Conservation (phyloP, 2,888 invertebrate genomes). For the Coleophora flavipennella region DNA sequence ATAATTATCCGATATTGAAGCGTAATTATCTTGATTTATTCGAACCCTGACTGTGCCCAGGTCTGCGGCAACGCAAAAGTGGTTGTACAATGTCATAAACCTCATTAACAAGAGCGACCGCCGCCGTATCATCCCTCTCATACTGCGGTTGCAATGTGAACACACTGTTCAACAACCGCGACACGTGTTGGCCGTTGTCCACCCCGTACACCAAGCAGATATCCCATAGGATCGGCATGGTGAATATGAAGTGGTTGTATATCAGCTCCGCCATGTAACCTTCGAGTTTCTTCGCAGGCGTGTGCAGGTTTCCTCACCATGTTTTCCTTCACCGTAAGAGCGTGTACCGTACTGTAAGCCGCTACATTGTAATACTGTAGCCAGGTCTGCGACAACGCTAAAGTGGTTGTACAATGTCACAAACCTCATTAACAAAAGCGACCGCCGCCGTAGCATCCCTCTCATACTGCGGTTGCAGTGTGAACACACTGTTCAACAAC, state of each 20-base stretch:
- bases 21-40: too few species aligned
- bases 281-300: too few species aligned
- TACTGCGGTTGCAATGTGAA: constrained; percentile 79
- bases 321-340: too few species aligned
- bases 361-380: too few species aligned
- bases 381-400: too few species aligned
- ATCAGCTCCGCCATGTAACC: constrained; percentile 80
- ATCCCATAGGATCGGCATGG: constrained; percentile 87
- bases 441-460: constrained; percentile 71
- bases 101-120: constrained; percentile 67
- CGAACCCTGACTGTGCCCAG: too few species aligned
- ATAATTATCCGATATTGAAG: too few species aligned
- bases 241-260: constrained; percentile 85
- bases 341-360: too few species aligned
- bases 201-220: constrained; percentile 81
- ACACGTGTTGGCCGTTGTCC: constrained; percentile 74
- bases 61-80: too few species aligned
- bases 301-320: too few species aligned
- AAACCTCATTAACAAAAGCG: constrained; percentile 69
- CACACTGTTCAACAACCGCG: constrained; percentile 76
- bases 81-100: too few species aligned
- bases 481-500: constrained; percentile 77
- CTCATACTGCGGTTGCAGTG: constrained; percentile 76
- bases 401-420: too few species aligned
- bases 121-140: constrained; percentile 69